Percentiles rank a stretch among this genome's conserved stretches.
Conservation (phyloP, 2,888 invertebrate genomes). For the Sinotaia quadrata region DNA sequence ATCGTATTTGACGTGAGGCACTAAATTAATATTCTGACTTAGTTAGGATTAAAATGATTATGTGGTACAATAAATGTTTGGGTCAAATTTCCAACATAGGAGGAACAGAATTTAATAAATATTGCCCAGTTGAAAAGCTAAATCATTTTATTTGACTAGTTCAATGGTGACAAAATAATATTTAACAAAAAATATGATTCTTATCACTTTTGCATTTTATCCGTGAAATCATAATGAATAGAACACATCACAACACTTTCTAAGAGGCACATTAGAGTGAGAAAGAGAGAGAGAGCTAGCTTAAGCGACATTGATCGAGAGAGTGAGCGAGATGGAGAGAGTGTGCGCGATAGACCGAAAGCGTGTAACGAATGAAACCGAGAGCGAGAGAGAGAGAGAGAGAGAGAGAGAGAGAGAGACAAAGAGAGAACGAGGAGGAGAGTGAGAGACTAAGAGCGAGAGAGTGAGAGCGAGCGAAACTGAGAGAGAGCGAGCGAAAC, state of each 20-base stretch:
- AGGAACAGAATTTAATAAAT: too few species aligned
- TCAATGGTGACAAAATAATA: too few species aligned
- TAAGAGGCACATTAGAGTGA: background rate
- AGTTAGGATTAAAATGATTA: too few species aligned
- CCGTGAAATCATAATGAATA: too few species aligned
- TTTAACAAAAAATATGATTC: too few species aligned
- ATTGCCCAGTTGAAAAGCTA: too few species aligned
- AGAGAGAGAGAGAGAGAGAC: background rate
- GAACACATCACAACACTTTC: background rate
- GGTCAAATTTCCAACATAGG: too few species aligned
- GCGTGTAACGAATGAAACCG: background rate
- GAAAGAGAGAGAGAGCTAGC: background rate
- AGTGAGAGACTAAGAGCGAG: background rate
- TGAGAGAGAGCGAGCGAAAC: background rate
- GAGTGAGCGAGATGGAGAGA: background rate
- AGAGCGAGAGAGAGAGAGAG: background rate
- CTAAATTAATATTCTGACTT: too few species aligned
- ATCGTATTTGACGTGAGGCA: too few species aligned
- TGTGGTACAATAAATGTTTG: too few species aligned
- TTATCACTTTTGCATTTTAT: too few species aligned
- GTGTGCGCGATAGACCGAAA: background rate
- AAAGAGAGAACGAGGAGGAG: background rate
- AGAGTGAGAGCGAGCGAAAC: background rate
- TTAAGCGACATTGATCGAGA: background rate
- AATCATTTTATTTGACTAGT: too few species aligned